phyloP scores from a whole-genome alignment of 1,140 invertebrate genomes.

The Panonychus citri region DNA sequence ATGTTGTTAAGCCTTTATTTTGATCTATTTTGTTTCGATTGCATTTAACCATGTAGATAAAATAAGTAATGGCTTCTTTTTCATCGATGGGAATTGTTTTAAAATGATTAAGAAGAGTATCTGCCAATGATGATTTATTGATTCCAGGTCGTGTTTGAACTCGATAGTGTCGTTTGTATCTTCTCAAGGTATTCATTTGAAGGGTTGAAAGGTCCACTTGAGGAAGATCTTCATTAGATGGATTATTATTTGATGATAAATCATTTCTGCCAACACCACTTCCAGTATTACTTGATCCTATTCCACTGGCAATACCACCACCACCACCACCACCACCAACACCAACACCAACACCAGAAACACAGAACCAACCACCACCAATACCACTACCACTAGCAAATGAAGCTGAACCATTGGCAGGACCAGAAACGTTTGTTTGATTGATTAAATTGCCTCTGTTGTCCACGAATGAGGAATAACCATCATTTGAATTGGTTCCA shows the following conservation, averaged over 20 bases:
- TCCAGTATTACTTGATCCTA: too few relatives aligned
- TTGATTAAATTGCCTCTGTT: not conserved
- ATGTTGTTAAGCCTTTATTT: slow-evolving; percentile 14
- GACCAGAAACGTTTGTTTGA: not conserved
- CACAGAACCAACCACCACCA: not conserved
- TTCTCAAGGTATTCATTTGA: slow-evolving; percentile 67
- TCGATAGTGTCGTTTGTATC: slow-evolving; percentile 84
- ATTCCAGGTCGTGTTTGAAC: slow-evolving; percentile 62
- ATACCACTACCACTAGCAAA: not conserved
- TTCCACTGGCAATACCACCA: too few relatives aligned
- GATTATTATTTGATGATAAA: not conserved
- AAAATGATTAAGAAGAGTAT: slow-evolving; percentile 82
- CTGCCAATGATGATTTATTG: slow-evolving; percentile 81
- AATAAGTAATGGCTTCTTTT: slow-evolving; percentile 82
- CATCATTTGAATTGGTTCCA: slow-evolving; percentile 10
- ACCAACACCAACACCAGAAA: too few relatives aligned
- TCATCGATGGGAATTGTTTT: slow-evolving; percentile 75
- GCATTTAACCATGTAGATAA: slow-evolving; percentile 86
- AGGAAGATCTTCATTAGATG: not conserved
- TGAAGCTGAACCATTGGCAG: not conserved
- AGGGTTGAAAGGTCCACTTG: slow-evolving; percentile 68
- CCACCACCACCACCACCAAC: too few relatives aligned
- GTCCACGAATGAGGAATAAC: not conserved
- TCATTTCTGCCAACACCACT: too few relatives aligned
- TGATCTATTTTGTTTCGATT: slow-evolving; percentile 77